Base-by-base conservation (phyloP, 2,797 vertebrate genomes). In the Hephaestus fuliginosus region DNA sequence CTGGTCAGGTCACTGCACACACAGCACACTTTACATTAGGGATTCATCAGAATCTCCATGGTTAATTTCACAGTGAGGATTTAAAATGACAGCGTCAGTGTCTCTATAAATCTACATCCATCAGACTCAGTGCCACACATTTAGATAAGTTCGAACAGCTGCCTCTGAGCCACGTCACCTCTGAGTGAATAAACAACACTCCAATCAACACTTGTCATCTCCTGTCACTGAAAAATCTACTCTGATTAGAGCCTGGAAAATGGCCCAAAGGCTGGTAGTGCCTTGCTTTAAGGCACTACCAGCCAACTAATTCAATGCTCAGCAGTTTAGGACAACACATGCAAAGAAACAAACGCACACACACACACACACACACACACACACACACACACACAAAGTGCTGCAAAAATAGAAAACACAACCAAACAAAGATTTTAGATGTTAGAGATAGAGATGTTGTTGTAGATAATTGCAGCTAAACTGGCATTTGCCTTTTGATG, bases 131-230 rank as follows among this genome's bases (percentile, higher is more conserved):
- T 56, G 61, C 76, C 76, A 82, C 72, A 74, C 69, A 74, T 77
- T 60, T 63, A 80, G 70, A 69, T 78, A 0, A 41, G 48, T 86
- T 28, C 76, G 52, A 84, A 58, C 55, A 81, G 76, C 74, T 82
- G 81, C 81, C 81, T 68, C 30, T 15, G 33, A 81, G 83, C 48
- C 46, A 76, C 57, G 61, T 64, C 62, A 74, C 75, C 73, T 62
- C 81, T 25, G n/a, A 57, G 36, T 39, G 39, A 58, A 70, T 58
- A 69, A 85, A 76, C 75, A 88, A 71, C 68, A 66, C 64, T 61
- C 57, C 64, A 74, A 64, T 86, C 71, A 86, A 82, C 86, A 84
- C 88, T 63, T 80, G 63, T 68, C 77, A 76, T 70, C 76, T 83
- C 51, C 63, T 77, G 71, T 81, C 62, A 70, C 25, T 8, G 33